Evolutionary conservation across 1,140 invertebrate genomes (phyloP).

Genomic region (Stenopsyche tienmushanensis): DNA sequence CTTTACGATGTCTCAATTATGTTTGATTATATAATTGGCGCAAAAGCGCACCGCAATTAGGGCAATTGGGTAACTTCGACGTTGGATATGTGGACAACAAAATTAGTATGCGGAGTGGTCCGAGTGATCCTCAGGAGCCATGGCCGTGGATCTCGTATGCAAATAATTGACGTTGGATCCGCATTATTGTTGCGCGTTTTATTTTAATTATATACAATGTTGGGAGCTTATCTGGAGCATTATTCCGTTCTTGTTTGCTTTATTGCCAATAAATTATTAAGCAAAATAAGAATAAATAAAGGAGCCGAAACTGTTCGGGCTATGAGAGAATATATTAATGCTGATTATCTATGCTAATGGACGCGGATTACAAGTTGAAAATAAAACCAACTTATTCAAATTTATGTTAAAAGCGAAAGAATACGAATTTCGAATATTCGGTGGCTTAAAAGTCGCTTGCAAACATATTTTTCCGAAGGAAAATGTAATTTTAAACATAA

Average conservation of each 20-base stretch:
- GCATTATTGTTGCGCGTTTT: constrained; percentile 1
- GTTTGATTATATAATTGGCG: constrained; percentile 18
- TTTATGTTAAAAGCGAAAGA: no score
- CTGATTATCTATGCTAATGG: no score
- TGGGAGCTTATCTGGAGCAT: not conserved
- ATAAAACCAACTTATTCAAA: no score
- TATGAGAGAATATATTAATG: no score
- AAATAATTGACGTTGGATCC: not conserved
- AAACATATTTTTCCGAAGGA: no score
- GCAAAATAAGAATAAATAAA: no score
- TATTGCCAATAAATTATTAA: not conserved
- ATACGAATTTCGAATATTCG: no score
- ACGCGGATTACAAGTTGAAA: no score
- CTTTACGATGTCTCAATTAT: constrained; percentile 23
- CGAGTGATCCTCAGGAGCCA: not conserved
- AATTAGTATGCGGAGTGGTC: constrained; percentile 21
- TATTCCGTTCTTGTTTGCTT: not conserved
- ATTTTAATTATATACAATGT: constrained; percentile 1
- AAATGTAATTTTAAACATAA: no score
- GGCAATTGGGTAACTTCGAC: not conserved
- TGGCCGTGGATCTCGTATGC: not conserved
- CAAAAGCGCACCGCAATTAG: constrained; percentile 17
- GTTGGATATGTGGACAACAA: constrained; percentile 10
- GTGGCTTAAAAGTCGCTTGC: no score
- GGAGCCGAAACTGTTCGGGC: no score